Evolutionary conservation across 2,113 vertebrate species (phyloP), one percentile per base, ranked within the genome.

Genomic region (Corvus cornix): DNA sequence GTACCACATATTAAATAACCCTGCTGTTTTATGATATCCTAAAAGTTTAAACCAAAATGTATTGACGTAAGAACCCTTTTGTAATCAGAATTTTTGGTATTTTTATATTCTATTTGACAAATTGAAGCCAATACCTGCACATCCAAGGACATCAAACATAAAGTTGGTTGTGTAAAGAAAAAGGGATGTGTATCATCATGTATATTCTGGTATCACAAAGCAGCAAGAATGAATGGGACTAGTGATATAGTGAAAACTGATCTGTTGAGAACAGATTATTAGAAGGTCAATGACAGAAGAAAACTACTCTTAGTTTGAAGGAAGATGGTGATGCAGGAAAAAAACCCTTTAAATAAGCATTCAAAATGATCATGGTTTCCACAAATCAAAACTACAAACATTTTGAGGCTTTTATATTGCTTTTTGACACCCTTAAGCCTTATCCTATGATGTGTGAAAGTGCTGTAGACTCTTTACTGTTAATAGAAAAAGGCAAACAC

Each of bases 401-500:
- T 87, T 89, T 33, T 79, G 49, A 93, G 28, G 16, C 74, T 91
- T 94, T 33, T 93, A 18, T 87, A 89, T 95, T 89, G 55, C 58
- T 82, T 96, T 97, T 89, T 89, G 66, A 85, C 55, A 76, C 69
- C 13, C 14, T 64, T 94, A 96, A 94, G 39, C 46, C 26, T 94
- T 93, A 87, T 91, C 21, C 55, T 86, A 41, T 85, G 93, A 91
- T 86, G 75, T 96, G 55, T 94, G 84, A 95, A 96, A 94, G 67
- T 89, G 59, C 63, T 87, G 39, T 27, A 69, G 35, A 85, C 35
- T 59, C 68, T 76, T 91, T 77, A 70, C 49, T 13, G 39, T 83
- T 96, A 84, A 85, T 68, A 89, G 80, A 85, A 95, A 96, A 94
- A 96, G 35, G 68, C 87, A 94, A 95, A 88, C 78, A 90, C 87